Percentiles rank a stretch among this genome's conserved stretches.
phyloP scores from a whole-genome alignment of 2,888 invertebrate species.

The Timema cristinae region DNA sequence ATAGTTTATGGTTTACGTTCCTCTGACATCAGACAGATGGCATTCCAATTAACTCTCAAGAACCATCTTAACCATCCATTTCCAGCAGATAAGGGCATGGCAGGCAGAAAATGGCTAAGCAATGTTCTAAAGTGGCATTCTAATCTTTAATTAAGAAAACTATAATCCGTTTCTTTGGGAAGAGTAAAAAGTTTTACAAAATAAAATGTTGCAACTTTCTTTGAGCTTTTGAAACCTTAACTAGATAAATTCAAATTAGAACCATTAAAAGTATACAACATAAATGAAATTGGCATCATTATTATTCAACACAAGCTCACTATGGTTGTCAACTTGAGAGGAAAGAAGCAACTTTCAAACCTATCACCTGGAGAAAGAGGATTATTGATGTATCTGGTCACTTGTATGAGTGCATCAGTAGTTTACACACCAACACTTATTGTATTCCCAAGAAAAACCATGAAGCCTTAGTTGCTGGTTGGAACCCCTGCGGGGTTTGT shows the following conservation, averaged over 20 bases:
- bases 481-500: slow-evolving; percentile 37
- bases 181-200: neutral
- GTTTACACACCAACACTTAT: neutral
- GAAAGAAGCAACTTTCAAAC: neutral
- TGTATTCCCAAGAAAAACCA: neutral
- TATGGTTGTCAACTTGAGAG: neutral
- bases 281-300: neutral
- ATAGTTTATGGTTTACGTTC: no score
- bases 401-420: slow-evolving; percentile 32
- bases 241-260: neutral
- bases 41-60: no score
- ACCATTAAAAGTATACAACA: neutral
- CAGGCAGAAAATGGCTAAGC: neutral
- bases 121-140: neutral
- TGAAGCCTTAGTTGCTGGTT: slow-evolving; percentile 29
- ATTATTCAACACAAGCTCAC: neutral
- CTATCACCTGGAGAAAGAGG: slow-evolving; percentile 1
- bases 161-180: neutral
- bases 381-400: neutral
- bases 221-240: neutral
- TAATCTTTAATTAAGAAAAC: neutral
- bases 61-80: no score
- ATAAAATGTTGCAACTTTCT: neutral
- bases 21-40: no score
- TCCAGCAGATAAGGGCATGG: no score